Percentiles rank a stretch among this genome's conserved stretches.
These are phyloP conservation scores for Ichneumon xanthorius DNA, from an alignment of 2,888 invertebrate genomes.

Conservation along the genomic window DNA sequence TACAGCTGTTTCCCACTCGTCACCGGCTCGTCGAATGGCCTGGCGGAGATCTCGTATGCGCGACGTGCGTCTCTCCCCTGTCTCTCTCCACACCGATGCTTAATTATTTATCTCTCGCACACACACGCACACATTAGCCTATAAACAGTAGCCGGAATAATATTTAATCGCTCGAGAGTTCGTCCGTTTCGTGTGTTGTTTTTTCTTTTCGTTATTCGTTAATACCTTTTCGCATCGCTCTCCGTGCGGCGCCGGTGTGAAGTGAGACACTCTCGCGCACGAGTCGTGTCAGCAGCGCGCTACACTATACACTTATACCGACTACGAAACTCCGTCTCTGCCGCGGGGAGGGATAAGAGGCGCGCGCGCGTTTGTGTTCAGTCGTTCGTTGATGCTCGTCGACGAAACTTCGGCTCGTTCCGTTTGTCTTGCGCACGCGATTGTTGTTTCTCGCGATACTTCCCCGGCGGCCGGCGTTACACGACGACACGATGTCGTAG, in stretches of 20 bases:
- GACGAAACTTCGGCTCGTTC: constrained; percentile 35
- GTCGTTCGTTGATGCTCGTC: constrained; percentile 51
- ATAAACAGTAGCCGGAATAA: background rate
- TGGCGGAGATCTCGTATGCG: constrained; percentile 56
- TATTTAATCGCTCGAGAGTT: constrained; percentile 1
- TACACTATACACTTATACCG: background rate
- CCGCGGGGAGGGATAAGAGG: constrained; percentile 15
- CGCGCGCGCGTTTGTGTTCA: constrained; percentile 28
- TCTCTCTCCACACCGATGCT: background rate
- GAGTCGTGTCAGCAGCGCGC: background rate
- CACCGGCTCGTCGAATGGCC: constrained; percentile 72
- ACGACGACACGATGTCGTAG: constrained; percentile 10
- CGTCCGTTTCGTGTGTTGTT: background rate
- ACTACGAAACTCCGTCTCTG: constrained; percentile 10
- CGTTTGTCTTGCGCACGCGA: background rate
- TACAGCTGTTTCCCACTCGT: constrained; percentile 80
- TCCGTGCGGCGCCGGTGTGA: background rate
- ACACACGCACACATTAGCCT: background rate
- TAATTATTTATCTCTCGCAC: background rate
- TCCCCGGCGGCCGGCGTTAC: background rate
- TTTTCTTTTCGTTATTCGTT: background rate
- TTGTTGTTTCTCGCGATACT: background rate
- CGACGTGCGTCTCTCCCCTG: background rate
- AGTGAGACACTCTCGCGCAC: background rate
- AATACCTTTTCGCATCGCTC: background rate